Evolutionary conservation across 1,140 invertebrate genomes (phyloP).

Genomic region (Drosophila bifasciata): DNA sequence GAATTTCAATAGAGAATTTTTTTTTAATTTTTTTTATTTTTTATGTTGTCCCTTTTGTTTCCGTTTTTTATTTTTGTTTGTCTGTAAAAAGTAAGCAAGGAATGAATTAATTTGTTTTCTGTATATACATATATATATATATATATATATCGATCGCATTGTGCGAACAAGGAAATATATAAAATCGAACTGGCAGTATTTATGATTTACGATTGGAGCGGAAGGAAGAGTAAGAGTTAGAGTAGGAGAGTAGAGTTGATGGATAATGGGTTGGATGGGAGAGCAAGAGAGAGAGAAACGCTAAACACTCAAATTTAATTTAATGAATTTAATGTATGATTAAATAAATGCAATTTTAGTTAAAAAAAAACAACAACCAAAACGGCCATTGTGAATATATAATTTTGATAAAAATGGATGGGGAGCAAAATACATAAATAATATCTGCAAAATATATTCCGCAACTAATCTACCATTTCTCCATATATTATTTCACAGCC

Average conservation of each 20-base stretch:
- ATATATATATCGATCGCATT: slow-evolving; percentile 27
- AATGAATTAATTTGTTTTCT: slow-evolving; percentile 25
- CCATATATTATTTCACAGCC: slow-evolving; percentile 18
- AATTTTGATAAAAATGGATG: no score
- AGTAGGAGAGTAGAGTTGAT: slow-evolving; percentile 10
- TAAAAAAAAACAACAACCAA: slow-evolving; percentile 58
- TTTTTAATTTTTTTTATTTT: slow-evolving; percentile 7
- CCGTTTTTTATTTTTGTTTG: slow-evolving; percentile 19
- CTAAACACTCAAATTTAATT: slow-evolving; percentile 61
- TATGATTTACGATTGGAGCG: slow-evolving; percentile 64
- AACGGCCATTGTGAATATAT: not conserved
- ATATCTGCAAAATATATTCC: no score
- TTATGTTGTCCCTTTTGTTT: slow-evolving; percentile 19
- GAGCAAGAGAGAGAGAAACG: slow-evolving; percentile 37
- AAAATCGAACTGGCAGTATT: slow-evolving; percentile 72
- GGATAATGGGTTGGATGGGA: slow-evolving; percentile 20
- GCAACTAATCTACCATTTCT: not conserved
- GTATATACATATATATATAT: slow-evolving; percentile 34
- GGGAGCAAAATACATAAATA: no score
- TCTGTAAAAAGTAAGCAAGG: slow-evolving; percentile 37
- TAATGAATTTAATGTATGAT: slow-evolving; percentile 74
- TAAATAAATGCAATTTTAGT: slow-evolving; percentile 82
- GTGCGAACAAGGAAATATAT: slow-evolving; percentile 33
- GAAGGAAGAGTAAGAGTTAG: not conserved
- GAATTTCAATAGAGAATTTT: slow-evolving; percentile 12